Percentiles rank a stretch among this genome's conserved stretches.
Conservation (phyloP, 2,888 invertebrate genomes). For the Polymixis lichenea region DNA sequence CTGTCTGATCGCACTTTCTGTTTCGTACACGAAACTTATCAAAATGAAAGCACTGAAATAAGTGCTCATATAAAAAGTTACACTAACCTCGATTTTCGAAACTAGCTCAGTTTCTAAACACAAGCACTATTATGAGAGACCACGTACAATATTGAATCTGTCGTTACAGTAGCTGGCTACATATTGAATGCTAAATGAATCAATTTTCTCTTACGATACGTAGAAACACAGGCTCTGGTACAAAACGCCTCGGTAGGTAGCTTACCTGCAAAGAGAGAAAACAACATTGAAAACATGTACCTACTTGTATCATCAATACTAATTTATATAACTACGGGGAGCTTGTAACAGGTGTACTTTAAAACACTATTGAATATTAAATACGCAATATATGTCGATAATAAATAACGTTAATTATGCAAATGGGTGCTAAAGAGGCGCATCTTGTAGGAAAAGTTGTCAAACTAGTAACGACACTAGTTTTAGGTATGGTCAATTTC, state of each 20-base stretch:
- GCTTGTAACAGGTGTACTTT: slow-evolving; percentile 40
- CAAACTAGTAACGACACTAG: slow-evolving; percentile 13
- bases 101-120: slow-evolving; percentile 37
- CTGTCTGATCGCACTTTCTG: background rate
- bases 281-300: slow-evolving; percentile 55
- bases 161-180: slow-evolving; percentile 49
- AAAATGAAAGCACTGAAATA: slow-evolving; percentile 1
- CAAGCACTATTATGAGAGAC: slow-evolving; percentile 33
- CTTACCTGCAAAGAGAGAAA: slow-evolving; percentile 78
- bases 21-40: background rate
- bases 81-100: slow-evolving; percentile 14
- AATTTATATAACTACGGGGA: slow-evolving; percentile 37
- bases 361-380: slow-evolving; percentile 58
- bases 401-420: slow-evolving; percentile 55
- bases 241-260: slow-evolving; percentile 30
- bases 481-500: slow-evolving; percentile 31
- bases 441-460: slow-evolving; percentile 49
- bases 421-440: slow-evolving; percentile 45
- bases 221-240: slow-evolving; percentile 41
- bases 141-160: slow-evolving; percentile 52
- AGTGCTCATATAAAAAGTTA: slow-evolving; percentile 13
- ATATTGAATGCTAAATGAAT: slow-evolving; percentile 53
- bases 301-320: slow-evolving; percentile 32
- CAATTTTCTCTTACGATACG: slow-evolving; percentile 62
- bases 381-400: slow-evolving; percentile 47